Base-by-base conservation (phyloP, 1,140 invertebrate species). In the Uloborus diversus region DNA sequence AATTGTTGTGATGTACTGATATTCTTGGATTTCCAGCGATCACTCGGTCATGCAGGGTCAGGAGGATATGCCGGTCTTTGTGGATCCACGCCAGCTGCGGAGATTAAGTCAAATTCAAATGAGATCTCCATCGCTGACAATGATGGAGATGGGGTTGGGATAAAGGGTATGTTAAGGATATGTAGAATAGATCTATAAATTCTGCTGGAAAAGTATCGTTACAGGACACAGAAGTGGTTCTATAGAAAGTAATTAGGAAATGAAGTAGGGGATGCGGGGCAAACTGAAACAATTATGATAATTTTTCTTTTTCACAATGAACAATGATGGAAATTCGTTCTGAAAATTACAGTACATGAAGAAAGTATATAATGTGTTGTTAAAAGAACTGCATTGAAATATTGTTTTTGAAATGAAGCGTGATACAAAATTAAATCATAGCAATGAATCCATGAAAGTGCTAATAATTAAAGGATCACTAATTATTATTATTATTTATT, bases 51-150 rank as follows among this genome's bases (percentile, higher is more conserved):
- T 96, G 94, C 83, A 96, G 94, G n/a, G 94, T 95, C 56, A 97
- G 88, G 81, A 97, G 93, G 94, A 96, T 95, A 87, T 96, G 93
- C n/a, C 94, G 90, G 85, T 96, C 94, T 82, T 96, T 95, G 86
- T 97, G 94, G 62, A 96, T 93, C 94, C 94, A 97, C 42, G 94
- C 94, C 80, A 96, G 94, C 95, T 96, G 37, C 0, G 13, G 32
- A 66, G 20, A 17, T 53, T n/a, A n/a, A 7, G 7, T 7, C 11
- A 53, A 11, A 61, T 17, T 53, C 23, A 17, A 53, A 56, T 56
- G 17, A 23, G 2, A 11, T 20, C 3, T 17, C 3, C 4, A 3
- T 23, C 3, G 9, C 37, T 9, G 17, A 42, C 37, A 42, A 13
- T 17, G 37, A 9, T 2, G 1, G 9, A 42, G 9, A 42, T 0